These are phyloP conservation scores for Uria lomvia DNA, from an alignment of 2,113 vertebrate genomes.

Conservation along the genomic window DNA sequence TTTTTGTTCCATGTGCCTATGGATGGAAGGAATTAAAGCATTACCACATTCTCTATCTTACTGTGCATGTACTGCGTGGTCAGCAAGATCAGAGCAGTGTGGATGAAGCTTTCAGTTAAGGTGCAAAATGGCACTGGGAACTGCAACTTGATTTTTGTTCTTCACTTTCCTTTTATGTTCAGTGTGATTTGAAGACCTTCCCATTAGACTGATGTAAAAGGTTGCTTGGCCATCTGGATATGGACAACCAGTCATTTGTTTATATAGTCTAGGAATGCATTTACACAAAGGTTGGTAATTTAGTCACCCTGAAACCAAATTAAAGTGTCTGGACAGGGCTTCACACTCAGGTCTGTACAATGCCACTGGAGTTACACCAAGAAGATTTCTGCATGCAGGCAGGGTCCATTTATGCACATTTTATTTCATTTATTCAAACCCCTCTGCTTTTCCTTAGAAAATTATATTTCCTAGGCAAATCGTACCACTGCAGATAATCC, in stretches of 20 bases:
- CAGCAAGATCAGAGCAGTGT: background rate
- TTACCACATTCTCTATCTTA: background rate
- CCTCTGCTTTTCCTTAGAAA: background rate
- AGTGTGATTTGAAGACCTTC: background rate
- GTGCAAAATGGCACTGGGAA: background rate
- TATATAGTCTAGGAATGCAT: background rate
- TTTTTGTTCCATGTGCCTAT: background rate
- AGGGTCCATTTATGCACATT: background rate
- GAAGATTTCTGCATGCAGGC: background rate
- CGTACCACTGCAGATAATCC: background rate
- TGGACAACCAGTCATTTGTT: background rate
- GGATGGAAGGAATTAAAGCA: background rate
- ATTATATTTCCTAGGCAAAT: background rate
- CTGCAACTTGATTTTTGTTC: background rate
- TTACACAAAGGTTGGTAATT: background rate
- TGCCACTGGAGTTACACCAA: background rate
- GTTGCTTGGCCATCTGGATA: background rate
- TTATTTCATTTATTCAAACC: background rate
- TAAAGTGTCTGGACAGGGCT: background rate
- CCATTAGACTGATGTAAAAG: background rate
- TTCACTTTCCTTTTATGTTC: background rate
- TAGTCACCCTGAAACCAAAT: background rate
- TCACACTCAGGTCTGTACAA: background rate
- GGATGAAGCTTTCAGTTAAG: background rate
- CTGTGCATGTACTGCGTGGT: background rate